Evolutionary conservation across 2,888 invertebrate genomes (phyloP), one percentile per base, ranked within the genome.

Genomic region (Gari tellinella): DNA sequence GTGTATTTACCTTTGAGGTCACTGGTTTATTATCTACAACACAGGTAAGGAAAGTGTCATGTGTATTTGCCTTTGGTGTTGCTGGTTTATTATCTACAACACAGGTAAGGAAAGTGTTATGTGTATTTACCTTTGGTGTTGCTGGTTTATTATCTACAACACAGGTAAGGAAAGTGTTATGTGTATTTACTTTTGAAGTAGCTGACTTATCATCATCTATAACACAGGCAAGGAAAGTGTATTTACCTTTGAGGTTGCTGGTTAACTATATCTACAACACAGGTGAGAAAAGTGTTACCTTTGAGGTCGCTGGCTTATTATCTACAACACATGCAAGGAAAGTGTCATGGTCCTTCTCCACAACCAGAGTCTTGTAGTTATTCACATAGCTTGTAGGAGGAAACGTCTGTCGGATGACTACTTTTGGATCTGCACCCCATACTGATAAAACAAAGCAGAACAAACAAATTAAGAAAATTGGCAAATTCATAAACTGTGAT

Each of bases 361-460:
- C 76, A 0, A 73, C 65, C 15, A 84, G 67, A 2, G 74, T 74
- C 31, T 85, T 82, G 40, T 84, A 78, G 14, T 73, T 72, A 1
- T 66, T 62, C 7, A 75, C 53, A 1, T 56, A 52, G 17, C 69
- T 68, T 10, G 80, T 0, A 95, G 73, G 62, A 12, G 90, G 90
- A 21, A 85, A 86, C 7, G 90, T 89, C 26, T 84, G 80, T 7
- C 77, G 78, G 37, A 91, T 88, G 0, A 55, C 80, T 10, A 91
- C 88, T 21, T 80, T 87, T 5, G 90, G 90, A 77, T 90, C 90
- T 64, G 88, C 88, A 66, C 79, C 66, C 69, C 68, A 55, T n/a
- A 79, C 88, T 87, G 73, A 21, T 81, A 72, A 40, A n/a, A n/a
- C n/a, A n/a, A n/a, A n/a, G n/a, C n/a, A n/a, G n/a, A n/a, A n/a